phyloP scores from a whole-genome alignment of 2,797 vertebrate species.

The Buphagus erythrorhynchus region DNA sequence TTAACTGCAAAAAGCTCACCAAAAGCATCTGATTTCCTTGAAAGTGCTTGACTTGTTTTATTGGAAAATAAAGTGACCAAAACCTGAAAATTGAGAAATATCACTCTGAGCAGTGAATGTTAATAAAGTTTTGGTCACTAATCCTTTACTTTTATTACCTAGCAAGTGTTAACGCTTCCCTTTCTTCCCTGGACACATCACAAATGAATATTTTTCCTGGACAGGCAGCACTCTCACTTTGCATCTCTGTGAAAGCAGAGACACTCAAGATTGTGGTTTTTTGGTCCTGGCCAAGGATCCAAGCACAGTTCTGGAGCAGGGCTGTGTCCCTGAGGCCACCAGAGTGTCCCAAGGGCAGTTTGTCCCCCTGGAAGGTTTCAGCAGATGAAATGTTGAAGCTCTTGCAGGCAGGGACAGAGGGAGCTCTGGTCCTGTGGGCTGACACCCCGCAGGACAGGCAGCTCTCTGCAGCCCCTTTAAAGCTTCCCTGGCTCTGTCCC shows the following conservation, averaged over 20 bases:
- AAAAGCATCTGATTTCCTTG: not conserved
- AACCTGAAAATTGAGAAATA: not conserved
- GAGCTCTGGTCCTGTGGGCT: fast-evolving
- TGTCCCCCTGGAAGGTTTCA: not conserved
- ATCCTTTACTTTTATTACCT: not conserved
- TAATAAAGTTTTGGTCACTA: not conserved
- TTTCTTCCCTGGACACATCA: not conserved
- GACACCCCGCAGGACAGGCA: not conserved
- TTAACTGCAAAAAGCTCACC: not conserved
- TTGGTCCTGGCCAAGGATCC: not conserved
- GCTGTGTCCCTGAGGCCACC: too few species aligned
- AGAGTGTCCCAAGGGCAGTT: not conserved
- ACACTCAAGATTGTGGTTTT: fast-evolving
- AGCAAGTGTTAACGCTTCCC: not conserved
- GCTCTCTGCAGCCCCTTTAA: not conserved
- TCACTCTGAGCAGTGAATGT: not conserved
- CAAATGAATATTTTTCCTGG: not conserved
- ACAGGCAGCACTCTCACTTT: not conserved
- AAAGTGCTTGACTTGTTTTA: not conserved
- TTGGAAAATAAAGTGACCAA: not conserved
- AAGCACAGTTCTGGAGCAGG: fast-evolving
- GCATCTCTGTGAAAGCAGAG: not conserved
- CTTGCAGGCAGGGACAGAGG: not conserved
- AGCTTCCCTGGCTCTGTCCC: not conserved
- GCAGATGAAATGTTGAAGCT: not conserved